Base-by-base conservation (phyloP, 2,888 invertebrate genomes). In the Leuctra nigra region DNA sequence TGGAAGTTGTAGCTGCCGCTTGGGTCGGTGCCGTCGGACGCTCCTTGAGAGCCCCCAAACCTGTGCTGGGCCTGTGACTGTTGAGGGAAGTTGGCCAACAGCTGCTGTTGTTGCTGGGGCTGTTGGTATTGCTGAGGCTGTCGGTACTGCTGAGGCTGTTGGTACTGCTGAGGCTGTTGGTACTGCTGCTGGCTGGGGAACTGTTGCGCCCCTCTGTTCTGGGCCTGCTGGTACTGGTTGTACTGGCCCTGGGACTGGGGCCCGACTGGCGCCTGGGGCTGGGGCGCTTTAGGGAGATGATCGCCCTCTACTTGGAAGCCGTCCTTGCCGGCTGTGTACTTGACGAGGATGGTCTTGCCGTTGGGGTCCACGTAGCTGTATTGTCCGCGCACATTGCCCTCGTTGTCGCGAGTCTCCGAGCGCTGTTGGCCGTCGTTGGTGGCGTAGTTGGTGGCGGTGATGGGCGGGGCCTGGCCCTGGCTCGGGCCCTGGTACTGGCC, bases 291-390 rank as follows among this genome's bases (percentile, higher is more conserved):
- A 9, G 61, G 61, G 16, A 61, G 33, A 33, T 61, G 61, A 38
- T 61, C 59, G 14, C 61, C 60, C 39, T 60, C 55, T 18, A 61
- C 66, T 54, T 66, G 59, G 59, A 65, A 66, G n/a, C 66, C 66
- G 46, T 66, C 66, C 54, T 67, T 66, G 7, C 66, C 67, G 33
- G 67, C 67, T 16, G 66, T 75, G 67, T 76, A 80, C 68, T 79
- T 83, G 18, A 84, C 77, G 24, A 79, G 80, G 61, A 84, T 80
- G 22, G 81, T 75, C 66, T 81, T 79, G 0, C 84, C 84, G 55
- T 69, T 79, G 0, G 84, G 83, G 59, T 84, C 84, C 60, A 80
- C 78, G 72, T 82, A 82, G 77, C 76, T 1, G 77, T 75, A 50
- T 53, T 62, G 59, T 9, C 62, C 62, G 2, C 52, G 53, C 18